These are phyloP conservation scores for Drosophila sucinea DNA, from an alignment of 1,140 invertebrate genomes.

Conservation along the genomic window DNA sequence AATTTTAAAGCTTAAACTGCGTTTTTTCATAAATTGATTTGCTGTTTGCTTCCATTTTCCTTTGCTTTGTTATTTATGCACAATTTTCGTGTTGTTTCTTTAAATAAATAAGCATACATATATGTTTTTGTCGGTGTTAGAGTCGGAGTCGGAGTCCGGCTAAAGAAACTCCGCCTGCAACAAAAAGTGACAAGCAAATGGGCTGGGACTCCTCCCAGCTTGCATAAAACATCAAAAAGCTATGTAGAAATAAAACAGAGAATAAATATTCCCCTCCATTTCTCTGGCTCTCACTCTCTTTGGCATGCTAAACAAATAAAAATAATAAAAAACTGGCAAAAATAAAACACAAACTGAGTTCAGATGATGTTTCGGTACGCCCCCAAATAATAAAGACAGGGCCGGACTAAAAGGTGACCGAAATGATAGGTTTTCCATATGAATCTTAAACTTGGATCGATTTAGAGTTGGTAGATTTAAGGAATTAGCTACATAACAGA, in stretches of 20 bases:
- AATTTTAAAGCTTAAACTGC: not conserved
- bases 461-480: no score
- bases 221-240: slow-evolving; percentile 78
- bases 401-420: not conserved
- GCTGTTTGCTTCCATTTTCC: not conserved
- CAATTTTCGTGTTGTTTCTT: slow-evolving; percentile 17
- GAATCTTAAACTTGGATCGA: no score
- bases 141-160: slow-evolving; percentile 30
- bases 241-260: slow-evolving; percentile 41
- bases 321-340: slow-evolving; percentile 9
- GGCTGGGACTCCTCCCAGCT: slow-evolving; percentile 30
- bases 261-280: not conserved
- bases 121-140: slow-evolving; percentile 26
- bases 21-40: not conserved
- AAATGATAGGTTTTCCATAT: not conserved
- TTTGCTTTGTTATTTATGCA: slow-evolving; percentile 10
- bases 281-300: not conserved
- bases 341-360: not conserved
- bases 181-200: not conserved
- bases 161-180: slow-evolving; percentile 5
- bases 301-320: slow-evolving; percentile 66
- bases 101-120: slow-evolving; percentile 9
- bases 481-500: no score
- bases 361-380: not conserved
- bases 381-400: not conserved